These are phyloP conservation scores for Emydura subglobosa DNA, from an alignment of 2,113 vertebrate species.

Conservation along the genomic window DNA sequence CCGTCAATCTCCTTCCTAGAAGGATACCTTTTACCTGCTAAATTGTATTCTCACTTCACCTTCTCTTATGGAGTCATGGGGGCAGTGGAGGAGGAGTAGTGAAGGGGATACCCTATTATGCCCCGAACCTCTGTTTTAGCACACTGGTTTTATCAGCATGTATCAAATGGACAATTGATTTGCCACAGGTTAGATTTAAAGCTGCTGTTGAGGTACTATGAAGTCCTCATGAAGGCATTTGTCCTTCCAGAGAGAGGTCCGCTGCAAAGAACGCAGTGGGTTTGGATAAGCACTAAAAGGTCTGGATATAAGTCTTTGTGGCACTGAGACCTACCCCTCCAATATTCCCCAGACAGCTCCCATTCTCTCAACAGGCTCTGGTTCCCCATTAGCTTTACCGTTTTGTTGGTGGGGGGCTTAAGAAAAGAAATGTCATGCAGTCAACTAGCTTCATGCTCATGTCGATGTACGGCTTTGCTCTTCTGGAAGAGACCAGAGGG, in stretches of 20 bases:
- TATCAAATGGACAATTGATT: background rate
- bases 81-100: background rate
- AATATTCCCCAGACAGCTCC: background rate
- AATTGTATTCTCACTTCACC: background rate
- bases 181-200: background rate
- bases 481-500: background rate
- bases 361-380: background rate
- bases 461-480: background rate
- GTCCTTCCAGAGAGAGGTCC: background rate
- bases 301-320: background rate
- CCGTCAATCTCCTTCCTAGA: background rate
- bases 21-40: background rate
- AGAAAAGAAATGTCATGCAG: background rate
- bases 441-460: background rate
- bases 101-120: background rate
- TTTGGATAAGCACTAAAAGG: rapidly evolving
- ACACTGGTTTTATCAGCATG: background rate
- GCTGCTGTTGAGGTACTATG: background rate
- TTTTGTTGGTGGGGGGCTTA: background rate
- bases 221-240: background rate
- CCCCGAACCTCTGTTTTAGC: background rate
- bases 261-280: background rate
- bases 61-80: background rate
- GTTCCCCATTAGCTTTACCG: background rate
- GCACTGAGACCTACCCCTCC: background rate